Conservation (phyloP, 2,888 invertebrate species). For the Oxycera nigricornis region DNA sequence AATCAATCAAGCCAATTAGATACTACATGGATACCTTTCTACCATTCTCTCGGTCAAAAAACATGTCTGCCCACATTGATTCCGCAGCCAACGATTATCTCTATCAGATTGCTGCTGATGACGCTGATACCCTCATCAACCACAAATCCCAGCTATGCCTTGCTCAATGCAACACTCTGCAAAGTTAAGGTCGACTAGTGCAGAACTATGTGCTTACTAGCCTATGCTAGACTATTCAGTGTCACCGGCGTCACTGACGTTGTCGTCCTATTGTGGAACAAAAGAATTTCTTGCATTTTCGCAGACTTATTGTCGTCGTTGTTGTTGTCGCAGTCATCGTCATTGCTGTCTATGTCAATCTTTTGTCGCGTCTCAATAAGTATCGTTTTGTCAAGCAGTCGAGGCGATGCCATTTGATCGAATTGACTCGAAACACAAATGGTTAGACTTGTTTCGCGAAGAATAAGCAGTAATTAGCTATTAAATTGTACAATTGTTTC, state of each 20-base stretch:
- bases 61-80: neutral
- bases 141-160: too few species aligned
- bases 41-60: too few species aligned
- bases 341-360: constrained; percentile 32
- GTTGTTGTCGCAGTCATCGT: neutral
- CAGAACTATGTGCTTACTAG: neutral
- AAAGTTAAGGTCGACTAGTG: neutral
- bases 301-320: constrained; percentile 36
- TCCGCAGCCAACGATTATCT: too few species aligned
- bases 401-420: constrained; percentile 25
- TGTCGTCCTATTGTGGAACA: constrained; percentile 23
- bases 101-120: neutral
- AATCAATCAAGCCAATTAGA: too few species aligned
- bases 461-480: constrained; percentile 37
- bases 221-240: neutral
- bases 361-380: constrained; percentile 32
- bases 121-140: too few species aligned
- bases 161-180: constrained; percentile 1
- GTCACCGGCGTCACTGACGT: neutral
- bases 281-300: constrained; percentile 38
- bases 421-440: constrained; percentile 15
- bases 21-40: too few species aligned
- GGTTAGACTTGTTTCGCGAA: constrained; percentile 28
- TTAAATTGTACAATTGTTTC: constrained; percentile 34
- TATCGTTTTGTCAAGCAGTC: constrained; percentile 24